phyloP scores from a whole-genome alignment of 35 echinoderm and acorn worm genomes.

The Hemicentrotus pulcherrimus region DNA sequence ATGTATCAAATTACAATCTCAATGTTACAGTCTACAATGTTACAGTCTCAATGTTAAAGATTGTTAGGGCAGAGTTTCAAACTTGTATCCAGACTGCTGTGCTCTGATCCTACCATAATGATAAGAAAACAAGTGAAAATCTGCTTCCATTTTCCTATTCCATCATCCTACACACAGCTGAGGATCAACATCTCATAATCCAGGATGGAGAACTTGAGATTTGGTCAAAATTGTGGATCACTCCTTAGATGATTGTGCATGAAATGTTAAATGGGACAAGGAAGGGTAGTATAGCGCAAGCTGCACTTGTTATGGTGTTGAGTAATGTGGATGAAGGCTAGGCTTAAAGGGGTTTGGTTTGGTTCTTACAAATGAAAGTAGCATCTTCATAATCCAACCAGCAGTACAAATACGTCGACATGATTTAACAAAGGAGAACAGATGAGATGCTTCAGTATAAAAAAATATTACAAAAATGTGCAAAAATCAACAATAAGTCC shows the following conservation, averaged over 20 bases:
- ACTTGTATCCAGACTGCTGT: background rate
- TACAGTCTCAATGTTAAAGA: background rate
- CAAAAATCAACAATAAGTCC: too few species aligned
- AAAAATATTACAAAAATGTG: too few species aligned
- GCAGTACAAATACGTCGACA: too few species aligned
- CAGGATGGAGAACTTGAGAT: background rate
- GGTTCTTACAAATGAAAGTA: too few species aligned
- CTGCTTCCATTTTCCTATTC: background rate
- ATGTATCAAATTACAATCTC: background rate
- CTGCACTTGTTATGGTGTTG: background rate
- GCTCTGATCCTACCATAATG: background rate
- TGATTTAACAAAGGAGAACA: too few species aligned
- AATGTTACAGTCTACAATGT: too few species aligned
- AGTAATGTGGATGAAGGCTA: background rate
- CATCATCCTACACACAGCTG: background rate
- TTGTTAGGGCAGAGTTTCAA: background rate
- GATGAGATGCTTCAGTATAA: too few species aligned
- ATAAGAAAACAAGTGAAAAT: background rate
- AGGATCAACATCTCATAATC: background rate
- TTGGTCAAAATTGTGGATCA: background rate
- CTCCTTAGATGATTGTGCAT: background rate
- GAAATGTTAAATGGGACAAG: background rate
- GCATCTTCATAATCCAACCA: background rate
- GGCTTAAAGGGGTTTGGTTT: background rate
- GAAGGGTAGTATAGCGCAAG: background rate